Percentiles rank a stretch among this genome's conserved stretches.
These are phyloP conservation scores for Caiman crocodilus DNA, from an alignment of 2,797 vertebrate genomes.

Conservation along the genomic window DNA sequence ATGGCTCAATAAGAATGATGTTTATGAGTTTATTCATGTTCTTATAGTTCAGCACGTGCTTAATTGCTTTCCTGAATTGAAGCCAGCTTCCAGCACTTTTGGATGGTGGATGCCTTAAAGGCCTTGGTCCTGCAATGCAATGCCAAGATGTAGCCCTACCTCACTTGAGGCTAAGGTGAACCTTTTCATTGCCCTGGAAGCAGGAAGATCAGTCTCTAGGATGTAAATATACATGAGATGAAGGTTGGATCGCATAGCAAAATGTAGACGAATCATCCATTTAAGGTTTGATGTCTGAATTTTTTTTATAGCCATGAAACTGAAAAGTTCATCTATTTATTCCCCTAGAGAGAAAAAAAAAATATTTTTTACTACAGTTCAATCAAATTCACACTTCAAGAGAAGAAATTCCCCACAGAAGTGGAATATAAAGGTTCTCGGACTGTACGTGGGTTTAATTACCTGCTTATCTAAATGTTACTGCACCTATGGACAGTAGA, in stretches of 20 bases:
- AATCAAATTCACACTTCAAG: neutral
- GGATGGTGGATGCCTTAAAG: neutral
- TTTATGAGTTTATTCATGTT: neutral
- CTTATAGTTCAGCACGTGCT: neutral
- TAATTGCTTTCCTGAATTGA: neutral
- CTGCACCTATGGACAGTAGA: constrained; percentile 48
- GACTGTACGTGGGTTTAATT: constrained; percentile 60
- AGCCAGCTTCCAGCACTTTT: neutral
- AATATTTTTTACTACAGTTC: accelerated
- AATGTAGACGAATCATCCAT: neutral
- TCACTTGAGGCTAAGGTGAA: neutral
- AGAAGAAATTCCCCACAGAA: neutral
- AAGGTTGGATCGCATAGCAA: neutral
- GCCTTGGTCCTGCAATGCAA: neutral
- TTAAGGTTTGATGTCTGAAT: neutral
- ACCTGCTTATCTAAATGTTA: constrained; percentile 66
- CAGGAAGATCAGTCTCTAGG: neutral
- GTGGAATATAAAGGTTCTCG: neutral
- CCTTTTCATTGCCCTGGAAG: neutral
- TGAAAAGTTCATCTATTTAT: neutral
- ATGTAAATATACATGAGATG: neutral
- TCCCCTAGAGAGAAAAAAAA: neutral
- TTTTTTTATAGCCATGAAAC: neutral
- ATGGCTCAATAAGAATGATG: neutral
- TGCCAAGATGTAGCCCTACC: neutral